These are phyloP conservation scores for Grammomys surdaster DNA, from an alignment of 2,113 vertebrate genomes.

Conservation along the genomic window DNA sequence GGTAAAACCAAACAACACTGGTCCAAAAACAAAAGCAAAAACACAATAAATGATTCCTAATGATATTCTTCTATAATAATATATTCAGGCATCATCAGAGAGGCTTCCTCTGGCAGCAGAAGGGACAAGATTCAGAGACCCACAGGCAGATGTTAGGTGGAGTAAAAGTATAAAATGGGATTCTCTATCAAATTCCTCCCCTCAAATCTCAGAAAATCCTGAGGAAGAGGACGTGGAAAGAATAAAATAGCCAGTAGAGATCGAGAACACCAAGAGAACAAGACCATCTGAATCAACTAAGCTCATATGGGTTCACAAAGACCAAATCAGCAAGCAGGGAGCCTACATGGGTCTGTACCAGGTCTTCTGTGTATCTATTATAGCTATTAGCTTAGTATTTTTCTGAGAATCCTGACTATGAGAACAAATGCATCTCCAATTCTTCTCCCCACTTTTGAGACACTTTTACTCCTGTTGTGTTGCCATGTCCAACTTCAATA, in stretches of 20 bases:
- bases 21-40: not conserved
- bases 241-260: not conserved
- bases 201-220: not conserved
- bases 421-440: not conserved
- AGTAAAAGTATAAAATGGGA: not conserved
- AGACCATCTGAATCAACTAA: not conserved
- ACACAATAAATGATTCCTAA: not conserved
- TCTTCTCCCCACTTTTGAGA: not conserved
- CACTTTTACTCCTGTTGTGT: not conserved
- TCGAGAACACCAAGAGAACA: not conserved
- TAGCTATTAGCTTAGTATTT: not conserved
- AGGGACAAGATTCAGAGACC: not conserved
- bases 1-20: not conserved
- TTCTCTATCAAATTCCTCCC: not conserved
- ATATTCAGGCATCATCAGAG: not conserved
- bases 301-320: not conserved
- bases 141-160: not conserved
- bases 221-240: not conserved
- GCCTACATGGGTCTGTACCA: not conserved
- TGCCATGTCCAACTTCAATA: not conserved
- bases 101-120: not conserved
- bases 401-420: not conserved
- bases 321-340: not conserved
- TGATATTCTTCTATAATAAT: not conserved
- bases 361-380: not conserved